Percentiles rank a stretch among this genome's conserved stretches.
These are phyloP conservation scores for Morinoia aosen DNA, from an alignment of 2,888 invertebrate genomes.

Conservation along the genomic window DNA sequence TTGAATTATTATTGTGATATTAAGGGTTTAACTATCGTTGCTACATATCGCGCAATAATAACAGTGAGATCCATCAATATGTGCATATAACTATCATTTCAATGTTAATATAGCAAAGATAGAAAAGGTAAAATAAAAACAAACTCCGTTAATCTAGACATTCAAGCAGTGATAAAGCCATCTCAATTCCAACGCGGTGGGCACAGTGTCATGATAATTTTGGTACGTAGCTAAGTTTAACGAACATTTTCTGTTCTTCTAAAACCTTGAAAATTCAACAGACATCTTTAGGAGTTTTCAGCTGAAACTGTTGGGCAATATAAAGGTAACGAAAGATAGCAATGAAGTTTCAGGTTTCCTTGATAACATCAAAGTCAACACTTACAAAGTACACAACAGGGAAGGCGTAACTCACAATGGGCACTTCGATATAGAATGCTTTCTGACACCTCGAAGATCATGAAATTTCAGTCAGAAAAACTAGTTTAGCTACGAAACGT, in stretches of 20 bases:
- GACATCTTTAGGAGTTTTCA: neutral
- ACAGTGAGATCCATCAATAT: no score
- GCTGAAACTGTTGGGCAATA: neutral
- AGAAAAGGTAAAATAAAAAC: no score
- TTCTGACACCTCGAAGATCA: neutral
- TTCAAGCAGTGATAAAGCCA: neutral
- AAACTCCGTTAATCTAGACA: neutral
- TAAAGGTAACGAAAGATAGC: neutral
- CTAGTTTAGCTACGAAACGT: neutral
- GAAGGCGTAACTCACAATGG: constrained; percentile 16
- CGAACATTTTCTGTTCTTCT: neutral
- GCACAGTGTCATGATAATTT: neutral
- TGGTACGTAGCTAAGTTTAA: neutral
- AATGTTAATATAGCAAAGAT: no score
- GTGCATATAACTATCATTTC: no score
- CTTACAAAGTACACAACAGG: constrained; percentile 44
- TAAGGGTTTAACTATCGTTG: no score
- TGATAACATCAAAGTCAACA: constrained; percentile 48
- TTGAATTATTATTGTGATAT: neutral
- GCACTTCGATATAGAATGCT: constrained; percentile 17
- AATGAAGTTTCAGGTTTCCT: neutral
- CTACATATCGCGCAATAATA: no score
- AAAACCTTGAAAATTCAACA: neutral
- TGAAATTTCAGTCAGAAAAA: neutral
- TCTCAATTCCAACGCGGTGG: neutral